These are phyloP conservation scores for Arrhamphus sclerolepis DNA, from an alignment of 2,797 vertebrate genomes.

Conservation along the genomic window DNA sequence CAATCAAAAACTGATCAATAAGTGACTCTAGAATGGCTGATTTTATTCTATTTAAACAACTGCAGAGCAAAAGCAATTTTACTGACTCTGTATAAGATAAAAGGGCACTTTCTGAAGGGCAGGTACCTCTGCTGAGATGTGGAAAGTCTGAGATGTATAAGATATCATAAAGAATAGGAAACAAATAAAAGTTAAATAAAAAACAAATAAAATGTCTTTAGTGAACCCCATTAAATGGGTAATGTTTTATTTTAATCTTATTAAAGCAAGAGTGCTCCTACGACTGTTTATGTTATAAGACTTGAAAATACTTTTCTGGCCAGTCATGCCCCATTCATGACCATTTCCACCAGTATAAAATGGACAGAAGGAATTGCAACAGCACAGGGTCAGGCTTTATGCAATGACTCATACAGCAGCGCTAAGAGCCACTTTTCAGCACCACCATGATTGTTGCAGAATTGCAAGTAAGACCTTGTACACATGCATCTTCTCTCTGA, in stretches of 20 bases:
- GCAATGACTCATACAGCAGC: no score
- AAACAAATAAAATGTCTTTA: constrained; percentile 12
- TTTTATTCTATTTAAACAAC: constrained; percentile 6
- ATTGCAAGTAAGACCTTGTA: no score
- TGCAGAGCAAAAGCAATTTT: constrained; percentile 14
- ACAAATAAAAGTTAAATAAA: no score
- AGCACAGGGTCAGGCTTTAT: no score
- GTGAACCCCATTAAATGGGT: constrained; percentile 27
- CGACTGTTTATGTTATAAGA: constrained; percentile 17
- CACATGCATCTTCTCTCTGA: no score
- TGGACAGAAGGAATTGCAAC: no score
- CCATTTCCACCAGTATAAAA: no score
- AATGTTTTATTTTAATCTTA: constrained; percentile 12
- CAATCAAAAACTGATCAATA: not conserved
- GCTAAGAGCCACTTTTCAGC: no score
- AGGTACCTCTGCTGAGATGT: not conserved
- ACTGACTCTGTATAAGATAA: constrained; percentile 14
- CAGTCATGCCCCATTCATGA: not conserved
- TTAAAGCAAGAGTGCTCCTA: constrained; percentile 14
- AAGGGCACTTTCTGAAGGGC: not conserved
- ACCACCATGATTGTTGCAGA: no score
- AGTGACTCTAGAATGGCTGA: not conserved
- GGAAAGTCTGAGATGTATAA: not conserved
- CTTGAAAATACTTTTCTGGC: constrained; percentile 5
- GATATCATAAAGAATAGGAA: no score